Evolutionary conservation across 2,888 invertebrate species (phyloP).

Genomic region (Malacosoma neustria): DNA sequence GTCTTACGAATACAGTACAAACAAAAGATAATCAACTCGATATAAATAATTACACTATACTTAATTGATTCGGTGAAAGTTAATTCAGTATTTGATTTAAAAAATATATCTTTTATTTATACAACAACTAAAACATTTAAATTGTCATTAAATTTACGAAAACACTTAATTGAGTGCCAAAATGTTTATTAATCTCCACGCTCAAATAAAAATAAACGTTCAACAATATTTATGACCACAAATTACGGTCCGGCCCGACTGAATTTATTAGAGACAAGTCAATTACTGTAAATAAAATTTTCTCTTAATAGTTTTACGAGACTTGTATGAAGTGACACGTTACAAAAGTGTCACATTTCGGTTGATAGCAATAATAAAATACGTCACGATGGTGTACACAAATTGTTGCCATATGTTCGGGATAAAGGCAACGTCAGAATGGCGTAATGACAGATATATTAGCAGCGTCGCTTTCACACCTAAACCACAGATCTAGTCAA

Average conservation of each 20-base stretch:
- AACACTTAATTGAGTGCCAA: slow-evolving; percentile 1
- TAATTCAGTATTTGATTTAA: background rate
- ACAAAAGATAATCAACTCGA: no score
- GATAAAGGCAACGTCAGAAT: slow-evolving; percentile 55
- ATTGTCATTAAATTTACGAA: background rate
- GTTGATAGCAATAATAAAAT: slow-evolving; percentile 50
- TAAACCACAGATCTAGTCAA: slow-evolving; percentile 35
- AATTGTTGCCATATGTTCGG: slow-evolving; percentile 56
- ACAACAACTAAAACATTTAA: background rate
- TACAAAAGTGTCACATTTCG: slow-evolving; percentile 52
- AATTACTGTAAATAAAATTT: slow-evolving; percentile 19
- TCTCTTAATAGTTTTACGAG: slow-evolving; percentile 55
- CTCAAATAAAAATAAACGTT: background rate
- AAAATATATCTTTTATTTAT: slow-evolving; percentile 1
- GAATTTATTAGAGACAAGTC: slow-evolving; percentile 10
- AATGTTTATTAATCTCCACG: background rate
- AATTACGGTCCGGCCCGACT: background rate
- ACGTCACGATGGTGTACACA: slow-evolving; percentile 49
- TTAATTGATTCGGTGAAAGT: no score
- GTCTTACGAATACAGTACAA: no score
- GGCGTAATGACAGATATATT: slow-evolving; percentile 67
- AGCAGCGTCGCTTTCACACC: slow-evolving; percentile 42
- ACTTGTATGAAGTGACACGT: slow-evolving; percentile 36
- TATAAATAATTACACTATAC: no score
- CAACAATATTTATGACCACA: background rate